Percentiles rank a stretch among this genome's conserved stretches.
These are phyloP conservation scores for Chionodraco myersi DNA, from an alignment of 2,113 vertebrate species.

Conservation along the genomic window DNA sequence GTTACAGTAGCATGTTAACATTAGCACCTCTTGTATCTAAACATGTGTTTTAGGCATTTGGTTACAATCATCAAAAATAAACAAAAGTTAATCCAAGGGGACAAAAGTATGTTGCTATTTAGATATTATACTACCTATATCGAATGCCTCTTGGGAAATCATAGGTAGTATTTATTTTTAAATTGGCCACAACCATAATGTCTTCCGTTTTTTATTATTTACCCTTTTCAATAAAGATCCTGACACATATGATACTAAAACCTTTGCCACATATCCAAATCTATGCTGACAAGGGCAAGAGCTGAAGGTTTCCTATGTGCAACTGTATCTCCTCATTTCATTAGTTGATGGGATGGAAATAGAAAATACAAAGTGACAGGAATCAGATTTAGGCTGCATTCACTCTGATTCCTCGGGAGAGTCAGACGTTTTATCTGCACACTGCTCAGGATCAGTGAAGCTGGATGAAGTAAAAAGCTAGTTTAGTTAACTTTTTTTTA, in stretches of 20 bases:
- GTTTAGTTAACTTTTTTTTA: constrained; percentile 45
- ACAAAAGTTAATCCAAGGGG: neutral
- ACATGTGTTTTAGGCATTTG: neutral
- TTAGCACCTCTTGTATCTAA: neutral
- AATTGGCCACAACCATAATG: too few species aligned
- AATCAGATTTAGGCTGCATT: constrained; percentile 56
- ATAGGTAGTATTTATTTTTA: too few species aligned
- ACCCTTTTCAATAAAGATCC: constrained; percentile 6
- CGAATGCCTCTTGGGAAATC: too few species aligned
- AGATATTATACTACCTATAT: neutral
- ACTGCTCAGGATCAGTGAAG: constrained; percentile 8
- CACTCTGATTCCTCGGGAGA: constrained; percentile 49
- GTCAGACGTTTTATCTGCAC: constrained; percentile 17
- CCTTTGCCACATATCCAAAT: constrained; percentile 37
- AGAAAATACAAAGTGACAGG: constrained; percentile 66
- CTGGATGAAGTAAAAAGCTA: constrained; percentile 45
- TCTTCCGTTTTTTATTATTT: too few species aligned
- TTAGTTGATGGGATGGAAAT: constrained; percentile 43
- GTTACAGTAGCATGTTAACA: neutral
- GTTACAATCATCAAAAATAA: neutral
- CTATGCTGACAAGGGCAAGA: constrained; percentile 36
- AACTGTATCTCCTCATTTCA: constrained; percentile 44
- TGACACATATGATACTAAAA: constrained; percentile 28
- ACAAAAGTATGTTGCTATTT: neutral
- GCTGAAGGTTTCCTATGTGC: constrained; percentile 11